These are phyloP conservation scores for Telmatherina bonti DNA, from an alignment of 2,797 vertebrate genomes.

Conservation along the genomic window DNA sequence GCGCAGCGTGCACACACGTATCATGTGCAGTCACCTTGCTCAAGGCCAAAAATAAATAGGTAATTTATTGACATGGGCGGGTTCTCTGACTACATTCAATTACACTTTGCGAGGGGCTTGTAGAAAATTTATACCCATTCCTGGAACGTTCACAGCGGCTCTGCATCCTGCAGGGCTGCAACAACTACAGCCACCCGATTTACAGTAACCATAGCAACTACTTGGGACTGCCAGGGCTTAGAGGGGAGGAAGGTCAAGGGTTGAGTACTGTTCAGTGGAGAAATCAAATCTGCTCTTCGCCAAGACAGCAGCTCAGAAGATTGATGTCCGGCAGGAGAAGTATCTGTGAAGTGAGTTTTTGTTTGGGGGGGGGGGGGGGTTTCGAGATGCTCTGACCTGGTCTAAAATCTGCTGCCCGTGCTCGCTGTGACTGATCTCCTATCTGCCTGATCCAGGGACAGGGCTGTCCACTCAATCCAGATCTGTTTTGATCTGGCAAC, in stretches of 20 bases:
- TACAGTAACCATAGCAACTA: constrained; percentile 80
- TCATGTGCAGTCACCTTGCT: constrained; percentile 63
- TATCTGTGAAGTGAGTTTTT: constrained; percentile 42
- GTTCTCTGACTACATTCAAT: constrained; percentile 58
- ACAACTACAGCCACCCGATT: constrained; percentile 45
- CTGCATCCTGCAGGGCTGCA: constrained; percentile 56
- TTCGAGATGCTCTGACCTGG: constrained; percentile 57
- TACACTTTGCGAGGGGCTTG: constrained; percentile 42
- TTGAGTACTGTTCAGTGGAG: constrained; percentile 76
- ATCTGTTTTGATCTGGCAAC: constrained; percentile 56
- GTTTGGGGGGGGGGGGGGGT: too few relatives aligned
- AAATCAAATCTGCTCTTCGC: constrained; percentile 79
- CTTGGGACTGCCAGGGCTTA: constrained; percentile 59
- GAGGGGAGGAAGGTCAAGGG: constrained; percentile 77
- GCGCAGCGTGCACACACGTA: constrained; percentile 31
- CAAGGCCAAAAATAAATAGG: constrained; percentile 71
- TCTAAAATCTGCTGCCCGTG: constrained; percentile 55
- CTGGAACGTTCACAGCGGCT: constrained; percentile 52
- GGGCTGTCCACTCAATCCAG: constrained; percentile 63
- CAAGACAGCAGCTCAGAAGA: constrained; percentile 74
- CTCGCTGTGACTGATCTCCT: constrained; percentile 43
- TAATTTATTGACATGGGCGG: constrained; percentile 63
- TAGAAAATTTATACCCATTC: constrained; percentile 58
- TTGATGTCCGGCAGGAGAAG: constrained; percentile 73
- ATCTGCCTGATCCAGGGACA: constrained; percentile 52